Conservation (phyloP, 2,888 invertebrate genomes). For the Tolmerus cingulatus region DNA sequence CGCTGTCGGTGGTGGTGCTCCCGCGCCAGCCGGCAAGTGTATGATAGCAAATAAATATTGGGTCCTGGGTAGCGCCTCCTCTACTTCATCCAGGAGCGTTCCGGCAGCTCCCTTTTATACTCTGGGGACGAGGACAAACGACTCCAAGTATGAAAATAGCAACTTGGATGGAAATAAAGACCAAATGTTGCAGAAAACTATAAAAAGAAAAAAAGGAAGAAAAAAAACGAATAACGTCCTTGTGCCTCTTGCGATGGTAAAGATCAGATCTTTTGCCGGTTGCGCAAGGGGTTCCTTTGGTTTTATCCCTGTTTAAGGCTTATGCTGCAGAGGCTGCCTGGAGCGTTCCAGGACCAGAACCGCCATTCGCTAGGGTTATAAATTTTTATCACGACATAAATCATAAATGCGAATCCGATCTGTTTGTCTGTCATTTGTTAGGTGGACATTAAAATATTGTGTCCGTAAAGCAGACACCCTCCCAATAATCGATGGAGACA, state of each 20-base stretch:
- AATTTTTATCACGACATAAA: constrained; percentile 44
- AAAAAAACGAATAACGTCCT: constrained; percentile 49
- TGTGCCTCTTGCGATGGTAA: constrained; percentile 23
- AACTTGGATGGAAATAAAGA: constrained; percentile 41
- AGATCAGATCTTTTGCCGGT: constrained; percentile 18
- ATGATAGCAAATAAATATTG: constrained; percentile 38
- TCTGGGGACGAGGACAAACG: constrained; percentile 1
- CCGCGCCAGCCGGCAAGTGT: background rate
- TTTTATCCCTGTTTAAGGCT: constrained; percentile 36
- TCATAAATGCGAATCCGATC: constrained; percentile 44
- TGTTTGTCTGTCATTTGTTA: constrained; percentile 43
- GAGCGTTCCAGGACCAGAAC: background rate
- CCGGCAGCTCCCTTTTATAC: constrained; percentile 26
- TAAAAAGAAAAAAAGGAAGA: constrained; percentile 5
- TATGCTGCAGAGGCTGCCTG: background rate
- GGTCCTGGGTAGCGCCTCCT: background rate
- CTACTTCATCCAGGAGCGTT: background rate
- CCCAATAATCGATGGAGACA: background rate
- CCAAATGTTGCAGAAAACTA: constrained; percentile 45
- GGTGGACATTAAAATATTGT: constrained; percentile 31
- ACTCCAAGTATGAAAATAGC: constrained; percentile 41
- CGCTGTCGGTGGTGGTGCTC: background rate
- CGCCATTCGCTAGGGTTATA: constrained; percentile 38
- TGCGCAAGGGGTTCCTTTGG: constrained; percentile 30
- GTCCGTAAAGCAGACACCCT: constrained; percentile 4